Evolutionary conservation across 1,140 invertebrate genomes (phyloP).

Genomic region (Thaumetopoea pityocampa): DNA sequence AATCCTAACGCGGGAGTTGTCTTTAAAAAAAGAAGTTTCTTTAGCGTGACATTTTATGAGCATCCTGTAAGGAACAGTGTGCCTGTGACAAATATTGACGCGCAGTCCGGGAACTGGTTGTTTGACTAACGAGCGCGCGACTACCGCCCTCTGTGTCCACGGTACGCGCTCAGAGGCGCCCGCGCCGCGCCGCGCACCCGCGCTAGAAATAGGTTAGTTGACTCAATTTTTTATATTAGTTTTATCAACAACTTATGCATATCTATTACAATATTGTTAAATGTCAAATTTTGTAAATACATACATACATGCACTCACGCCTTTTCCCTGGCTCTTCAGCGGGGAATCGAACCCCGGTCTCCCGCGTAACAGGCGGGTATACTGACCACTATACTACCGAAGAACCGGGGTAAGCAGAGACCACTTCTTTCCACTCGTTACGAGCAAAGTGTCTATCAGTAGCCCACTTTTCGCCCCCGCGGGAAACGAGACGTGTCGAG

Average conservation of each 20-base stretch:
- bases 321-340: too few species aligned
- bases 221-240: constrained; percentile 4
- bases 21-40: not conserved
- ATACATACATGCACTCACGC: too few species aligned
- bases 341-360: too few species aligned
- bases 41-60: not conserved
- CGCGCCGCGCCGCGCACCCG: constrained; percentile 7
- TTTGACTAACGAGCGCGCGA: constrained; percentile 13
- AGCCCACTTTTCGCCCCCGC: too few species aligned
- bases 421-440: too few species aligned
- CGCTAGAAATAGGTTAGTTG: constrained; percentile 18
- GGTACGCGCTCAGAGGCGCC: constrained; percentile 32
- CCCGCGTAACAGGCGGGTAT: too few species aligned
- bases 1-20: not conserved
- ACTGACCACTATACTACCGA: too few species aligned
- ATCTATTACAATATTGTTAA: too few species aligned
- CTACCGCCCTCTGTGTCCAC: constrained; percentile 38
- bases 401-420: too few species aligned
- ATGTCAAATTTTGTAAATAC: too few species aligned
- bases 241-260: not conserved
- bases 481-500: too few species aligned
- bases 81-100: constrained; percentile 15
- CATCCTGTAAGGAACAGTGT: constrained; percentile 3
- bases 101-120: constrained; percentile 10
- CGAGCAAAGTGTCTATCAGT: too few species aligned